Percentiles rank a stretch among this genome's conserved stretches.
Evolutionary conservation across 2,888 invertebrate species (phyloP).

Genomic region (Heliconius charithonia): DNA sequence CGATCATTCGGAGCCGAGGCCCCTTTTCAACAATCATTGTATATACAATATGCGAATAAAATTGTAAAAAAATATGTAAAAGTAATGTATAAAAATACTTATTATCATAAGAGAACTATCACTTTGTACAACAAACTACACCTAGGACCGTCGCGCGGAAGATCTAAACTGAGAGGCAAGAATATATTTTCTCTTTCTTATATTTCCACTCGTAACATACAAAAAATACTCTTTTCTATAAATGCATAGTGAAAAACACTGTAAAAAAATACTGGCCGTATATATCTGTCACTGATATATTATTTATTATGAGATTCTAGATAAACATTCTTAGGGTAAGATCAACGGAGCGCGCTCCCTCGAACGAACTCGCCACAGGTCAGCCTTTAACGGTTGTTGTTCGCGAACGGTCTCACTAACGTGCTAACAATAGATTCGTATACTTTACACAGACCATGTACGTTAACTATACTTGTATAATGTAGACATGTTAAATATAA

Average conservation of each 20-base stretch:
- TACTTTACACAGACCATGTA: conserved; percentile 80
- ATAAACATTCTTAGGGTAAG: conserved; percentile 31
- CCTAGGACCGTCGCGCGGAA: conserved; percentile 71
- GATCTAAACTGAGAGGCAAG: conserved; percentile 61
- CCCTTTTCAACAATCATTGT: conserved; percentile 68
- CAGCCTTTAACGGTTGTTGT: conserved; percentile 42
- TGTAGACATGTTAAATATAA: conserved; percentile 47
- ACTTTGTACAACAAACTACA: conserved; percentile 81
- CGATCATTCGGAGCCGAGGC: conserved; percentile 58
- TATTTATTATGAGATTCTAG: conserved; percentile 43
- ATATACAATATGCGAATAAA: conserved; percentile 78
- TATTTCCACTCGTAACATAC: conserved; percentile 36
- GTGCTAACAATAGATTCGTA: conserved; percentile 74
- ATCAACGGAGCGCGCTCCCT: conserved; percentile 23
- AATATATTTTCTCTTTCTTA: conserved; percentile 36
- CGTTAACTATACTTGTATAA: conserved; percentile 55
- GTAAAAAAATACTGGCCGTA: conserved; percentile 52
- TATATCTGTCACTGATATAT: conserved; percentile 41
- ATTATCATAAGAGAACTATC: conserved; percentile 83
- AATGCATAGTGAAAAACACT: conserved; percentile 48
- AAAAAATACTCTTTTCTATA: conserved; percentile 50
- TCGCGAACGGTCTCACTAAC: conserved; percentile 61
- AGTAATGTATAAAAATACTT: conserved; percentile 83
- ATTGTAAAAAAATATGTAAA: conserved; percentile 82
- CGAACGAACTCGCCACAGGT: conserved; percentile 43